Evolutionary conservation across 1,140 invertebrate genomes (phyloP), one percentile per base, ranked within the genome.

Genomic region (Ceratina calcarata): DNA sequence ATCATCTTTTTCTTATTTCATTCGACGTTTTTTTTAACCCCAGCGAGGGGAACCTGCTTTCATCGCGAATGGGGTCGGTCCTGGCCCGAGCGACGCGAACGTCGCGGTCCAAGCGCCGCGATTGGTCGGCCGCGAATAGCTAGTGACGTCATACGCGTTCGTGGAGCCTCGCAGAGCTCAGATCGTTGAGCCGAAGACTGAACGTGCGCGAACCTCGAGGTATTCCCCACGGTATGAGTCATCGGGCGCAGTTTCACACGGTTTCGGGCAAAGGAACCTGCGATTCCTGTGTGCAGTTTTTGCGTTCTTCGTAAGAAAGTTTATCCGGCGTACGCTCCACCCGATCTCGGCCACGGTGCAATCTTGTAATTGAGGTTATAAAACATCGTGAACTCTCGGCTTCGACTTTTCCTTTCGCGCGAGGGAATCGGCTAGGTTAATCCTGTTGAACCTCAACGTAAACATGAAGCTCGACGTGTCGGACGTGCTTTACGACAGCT

Each of bases 151-250:
- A 87, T 70, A 20, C 61, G 24, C 60, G 77, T 74, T 85, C 75
- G 80, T 32, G 66, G 64, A 62, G 72, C 60, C 75, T 81, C 76
- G 68, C 60, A 61, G 55, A 81, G 27, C n/a, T 24, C 65, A 81
- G 79, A 81, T 78, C 65, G 70, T 80, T 82, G 85, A 78, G 37
- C 68, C 66, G 58, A 74, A 74, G 71, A 76, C 57, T 86, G 87
- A 85, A 87, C 80, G 70, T 75, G 71, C 72, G 64, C 80, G 84
- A 86, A 80, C 66, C 69, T 75, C 72, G 83, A 91, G 90, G 90
- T 91, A 91, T 92, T 92, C 90, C 91, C 88, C 89, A 85, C 88
- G 86, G 78, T 80, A 91, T 92, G 91, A 92, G 87, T 92, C 91
- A 92, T 91, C 90, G 83, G 64, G 77, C 81, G 80, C 84, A 90